phyloP scores from a whole-genome alignment of 1,140 invertebrate species.

The Whitmania pigra region DNA sequence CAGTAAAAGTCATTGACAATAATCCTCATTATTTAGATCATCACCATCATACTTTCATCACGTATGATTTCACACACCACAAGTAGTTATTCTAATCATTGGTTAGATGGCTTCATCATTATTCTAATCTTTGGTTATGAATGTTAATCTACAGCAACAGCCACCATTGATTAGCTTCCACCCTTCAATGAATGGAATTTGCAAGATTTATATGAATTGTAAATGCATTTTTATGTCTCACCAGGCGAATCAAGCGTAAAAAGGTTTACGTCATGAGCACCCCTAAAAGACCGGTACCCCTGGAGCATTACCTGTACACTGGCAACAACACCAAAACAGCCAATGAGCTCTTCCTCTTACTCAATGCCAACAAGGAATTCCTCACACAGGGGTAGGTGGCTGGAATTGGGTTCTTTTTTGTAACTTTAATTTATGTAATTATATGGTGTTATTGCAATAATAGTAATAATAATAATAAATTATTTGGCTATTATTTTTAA shows the following conservation, averaged over 20 bases:
- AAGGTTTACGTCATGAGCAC: conserved; percentile 93
- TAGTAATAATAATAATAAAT: too few species aligned
- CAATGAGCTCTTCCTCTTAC: conserved; percentile 67
- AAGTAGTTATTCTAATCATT: too few species aligned
- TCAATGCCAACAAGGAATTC: conserved; percentile 52
- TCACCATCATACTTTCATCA: not conserved
- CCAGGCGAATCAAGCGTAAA: conserved; percentile 64
- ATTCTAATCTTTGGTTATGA: too few species aligned
- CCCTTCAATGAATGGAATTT: too few species aligned
- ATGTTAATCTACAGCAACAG: too few species aligned
- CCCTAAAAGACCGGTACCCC: conserved; percentile 77
- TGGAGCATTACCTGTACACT: conserved; percentile 84
- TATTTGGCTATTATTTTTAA: too few species aligned
- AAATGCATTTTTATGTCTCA: not conserved
- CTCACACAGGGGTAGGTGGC: conserved; percentile 46
- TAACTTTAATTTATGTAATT: too few species aligned
- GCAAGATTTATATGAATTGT: too few species aligned
- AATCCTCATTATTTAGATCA: not conserved
- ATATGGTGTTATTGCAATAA: too few species aligned
- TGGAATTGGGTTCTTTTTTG: not conserved
- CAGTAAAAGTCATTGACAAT: not conserved
- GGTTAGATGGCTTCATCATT: too few species aligned
- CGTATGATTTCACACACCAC: not conserved
- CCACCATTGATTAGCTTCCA: too few species aligned
- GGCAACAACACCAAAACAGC: conserved; percentile 66